Evolutionary conservation across 2,113 vertebrate species (phyloP).

Genomic region (Oreotrochilus melanogaster): DNA sequence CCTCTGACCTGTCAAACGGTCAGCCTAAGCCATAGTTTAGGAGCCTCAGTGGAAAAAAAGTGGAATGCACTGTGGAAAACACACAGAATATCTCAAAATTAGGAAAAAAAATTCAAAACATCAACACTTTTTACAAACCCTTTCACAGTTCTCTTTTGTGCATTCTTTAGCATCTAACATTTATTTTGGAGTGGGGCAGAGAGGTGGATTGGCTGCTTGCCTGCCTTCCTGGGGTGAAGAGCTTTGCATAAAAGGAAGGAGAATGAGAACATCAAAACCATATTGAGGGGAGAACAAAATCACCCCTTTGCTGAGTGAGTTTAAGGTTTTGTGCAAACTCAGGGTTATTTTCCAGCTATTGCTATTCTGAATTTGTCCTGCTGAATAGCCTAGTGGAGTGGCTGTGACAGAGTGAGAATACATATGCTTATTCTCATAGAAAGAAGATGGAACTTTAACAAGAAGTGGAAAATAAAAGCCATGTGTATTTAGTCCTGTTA

Average conservation of each 20-base stretch:
- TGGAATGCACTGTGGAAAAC: neutral
- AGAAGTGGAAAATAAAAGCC: neutral
- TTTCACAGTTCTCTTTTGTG: constrained; percentile 31
- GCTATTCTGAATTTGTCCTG: neutral
- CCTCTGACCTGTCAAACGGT: neutral
- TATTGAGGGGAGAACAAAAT: constrained; percentile 36
- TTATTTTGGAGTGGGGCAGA: constrained; percentile 56
- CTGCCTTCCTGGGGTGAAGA: constrained; percentile 51
- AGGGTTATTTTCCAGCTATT: neutral
- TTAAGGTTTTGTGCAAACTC: neutral
- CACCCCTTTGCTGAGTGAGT: neutral
- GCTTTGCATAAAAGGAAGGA: constrained; percentile 37
- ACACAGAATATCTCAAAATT: neutral
- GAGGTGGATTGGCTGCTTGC: constrained; percentile 58
- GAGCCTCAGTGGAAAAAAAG: neutral
- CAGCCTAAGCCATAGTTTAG: neutral
- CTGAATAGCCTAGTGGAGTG: neutral
- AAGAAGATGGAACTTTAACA: neutral
- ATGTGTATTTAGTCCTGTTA: neutral
- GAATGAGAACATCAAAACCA: constrained; percentile 65
- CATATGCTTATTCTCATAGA: neutral
- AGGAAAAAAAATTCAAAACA: neutral
- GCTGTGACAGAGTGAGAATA: neutral
- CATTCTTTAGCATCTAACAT: constrained; percentile 39
- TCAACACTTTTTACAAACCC: neutral